Percentiles rank a stretch among this genome's conserved stretches.
These are phyloP conservation scores for Eptesicus fuscus DNA, from an alignment of 2,113 vertebrate species.

Conservation along the genomic window DNA sequence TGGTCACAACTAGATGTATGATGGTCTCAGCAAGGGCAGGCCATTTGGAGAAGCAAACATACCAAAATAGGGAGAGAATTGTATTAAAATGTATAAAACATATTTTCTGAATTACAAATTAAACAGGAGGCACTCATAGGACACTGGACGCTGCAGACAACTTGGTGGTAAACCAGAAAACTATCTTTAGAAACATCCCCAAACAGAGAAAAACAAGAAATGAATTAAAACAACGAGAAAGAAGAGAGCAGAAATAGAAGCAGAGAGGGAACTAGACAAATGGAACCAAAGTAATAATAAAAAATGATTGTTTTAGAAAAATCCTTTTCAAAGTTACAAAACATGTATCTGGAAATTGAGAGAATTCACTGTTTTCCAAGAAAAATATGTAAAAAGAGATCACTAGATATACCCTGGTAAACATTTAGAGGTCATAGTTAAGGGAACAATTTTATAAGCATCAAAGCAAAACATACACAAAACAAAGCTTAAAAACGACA, in stretches of 20 bases:
- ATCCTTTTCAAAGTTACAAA: background rate
- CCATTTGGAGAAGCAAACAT: slow-evolving; percentile 28
- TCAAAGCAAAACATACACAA: slow-evolving; percentile 12
- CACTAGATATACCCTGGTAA: background rate
- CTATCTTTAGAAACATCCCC: background rate
- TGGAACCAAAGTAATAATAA: background rate
- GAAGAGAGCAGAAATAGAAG: background rate
- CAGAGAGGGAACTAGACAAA: background rate
- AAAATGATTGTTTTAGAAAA: background rate
- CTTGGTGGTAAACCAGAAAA: background rate
- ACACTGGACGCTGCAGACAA: background rate
- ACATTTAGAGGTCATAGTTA: background rate
- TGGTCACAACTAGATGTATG: slow-evolving; percentile 25
- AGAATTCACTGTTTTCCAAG: background rate
- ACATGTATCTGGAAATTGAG: background rate
- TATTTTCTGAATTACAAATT: slow-evolving; percentile 51
- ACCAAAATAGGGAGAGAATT: background rate
- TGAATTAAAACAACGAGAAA: background rate
- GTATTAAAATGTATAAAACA: slow-evolving; percentile 16
- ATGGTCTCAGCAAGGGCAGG: background rate
- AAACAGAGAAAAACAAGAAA: background rate
- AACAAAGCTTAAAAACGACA: background rate
- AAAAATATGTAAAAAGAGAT: slow-evolving; percentile 30
- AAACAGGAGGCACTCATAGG: background rate
- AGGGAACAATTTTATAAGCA: slow-evolving; percentile 17